Base-by-base conservation (phyloP, 2,113 vertebrate genomes). In the Phainopepla nitens region DNA sequence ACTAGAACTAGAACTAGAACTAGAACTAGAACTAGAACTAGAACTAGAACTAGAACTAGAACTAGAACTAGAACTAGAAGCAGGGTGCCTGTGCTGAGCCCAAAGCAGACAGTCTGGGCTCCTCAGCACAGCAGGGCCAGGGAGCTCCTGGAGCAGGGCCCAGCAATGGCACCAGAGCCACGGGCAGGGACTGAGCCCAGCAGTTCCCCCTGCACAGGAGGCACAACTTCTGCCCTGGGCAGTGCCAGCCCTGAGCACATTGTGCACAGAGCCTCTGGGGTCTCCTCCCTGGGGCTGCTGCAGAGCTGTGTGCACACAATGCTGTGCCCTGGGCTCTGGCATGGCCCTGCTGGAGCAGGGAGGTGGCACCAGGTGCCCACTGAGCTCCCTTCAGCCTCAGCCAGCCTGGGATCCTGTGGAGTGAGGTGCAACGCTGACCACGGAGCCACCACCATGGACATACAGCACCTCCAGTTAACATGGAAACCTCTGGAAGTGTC, bases 371-470 rank as follows among this genome's bases (percentile, higher is more conserved):
- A 22, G n/a, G 2, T 39, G 64, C 79, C 51, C 79, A 0, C 64
- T 9, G 16, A 1, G 79, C 44, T 50, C 80, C 76, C 47, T 4
- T 0, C 66, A 36, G 68, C 33, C 57, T 54, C 1, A 15, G 3
- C 28, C 57, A 25, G 0, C 1, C 14, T 5, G 14, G n/a, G 5
- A 27, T n/a, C 1, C n/a, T 47, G 28, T 21, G 4, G 15, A 41
- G 22, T 1, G 7, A 72, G 41, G 41, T 14, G 3, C 41, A n/a
- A 7, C 18, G 1, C 35, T 47, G 35, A 31, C 12, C 15, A 20
- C 19, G 53, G 39, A 76, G 51, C 31, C 47, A 8, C 68, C 25
- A 11, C 10, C 28, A 11, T 0, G 1, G 47, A 36, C 45, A 17
- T 19, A 2, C 54, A 24, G 22, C 33, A 28, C 8, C 61, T 51